Evolutionary conservation across 2,113 vertebrate genomes (phyloP), one percentile per base, ranked within the genome.

Genomic region (Leuciscus idus): DNA sequence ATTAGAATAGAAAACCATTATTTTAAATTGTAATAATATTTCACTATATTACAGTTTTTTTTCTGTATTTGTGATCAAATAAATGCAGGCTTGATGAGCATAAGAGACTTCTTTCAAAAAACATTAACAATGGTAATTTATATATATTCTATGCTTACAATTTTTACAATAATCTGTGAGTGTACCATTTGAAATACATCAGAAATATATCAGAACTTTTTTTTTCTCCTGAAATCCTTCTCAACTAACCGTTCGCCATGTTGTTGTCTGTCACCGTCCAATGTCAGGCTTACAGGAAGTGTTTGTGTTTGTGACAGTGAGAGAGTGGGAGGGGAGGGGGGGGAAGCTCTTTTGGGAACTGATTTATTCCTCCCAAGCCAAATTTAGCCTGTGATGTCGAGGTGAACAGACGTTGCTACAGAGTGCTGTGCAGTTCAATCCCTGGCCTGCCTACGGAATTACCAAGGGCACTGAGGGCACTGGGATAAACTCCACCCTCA

Each of bases 371-470:
- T 33, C 88, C 73, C 50, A 88, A 91, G 92, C 92, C 94, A 94
- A 92, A 94, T 95, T 93, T 94, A 95, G 93, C 89, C 55, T 33
- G 81, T 95, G 94, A 93, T 93, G 93, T 94, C 93, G 93, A 92
- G 90, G 91, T 91, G 86, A 89, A 91, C 90, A 91, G 92, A 91
- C 90, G 86, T 93, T 92, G 93, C 92, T 91, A 92, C 92, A 88
- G 92, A 90, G 93, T 89, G 90, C 88, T 91, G 93, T 93, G 93
- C 92, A 93, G 93, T 93, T 91, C 92, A 94, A 94, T 95, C 93
- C 89, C 30, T 1, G 75, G 82, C 91, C 91, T 92, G 93, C 89
- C 87, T 84, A 90, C 89, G 93, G 55, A 91, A 93, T 93, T 93
- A 93, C 89, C 88, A 88, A 94, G 74, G 92, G 93, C 92, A 90